These are phyloP conservation scores for Rotaria magnacalcarata DNA, from an alignment of 2,888 invertebrate genomes.

Conservation along the genomic window DNA sequence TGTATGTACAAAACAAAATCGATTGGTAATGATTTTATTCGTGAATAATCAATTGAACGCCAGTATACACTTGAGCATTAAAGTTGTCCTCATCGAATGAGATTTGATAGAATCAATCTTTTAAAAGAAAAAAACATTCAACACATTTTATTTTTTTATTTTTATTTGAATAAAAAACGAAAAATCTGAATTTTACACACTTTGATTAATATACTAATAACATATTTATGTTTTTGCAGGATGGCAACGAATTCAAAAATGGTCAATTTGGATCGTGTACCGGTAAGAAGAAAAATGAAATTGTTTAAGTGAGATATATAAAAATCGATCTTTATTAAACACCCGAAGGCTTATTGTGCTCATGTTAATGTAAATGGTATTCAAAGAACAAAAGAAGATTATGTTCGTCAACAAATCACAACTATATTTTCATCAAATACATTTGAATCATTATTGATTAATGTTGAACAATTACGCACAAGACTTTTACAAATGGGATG, in stretches of 20 bases:
- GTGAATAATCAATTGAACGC: no score
- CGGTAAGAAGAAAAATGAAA: not conserved
- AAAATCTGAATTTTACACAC: no score
- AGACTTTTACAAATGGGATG: constrained; percentile 79
- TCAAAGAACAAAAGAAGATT: constrained; percentile 79
- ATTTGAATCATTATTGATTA: constrained; percentile 68
- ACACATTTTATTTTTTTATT: no score
- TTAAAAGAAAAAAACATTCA: no score
- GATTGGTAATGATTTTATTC: no score
- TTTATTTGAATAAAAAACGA: no score
- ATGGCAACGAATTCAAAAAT: not conserved
- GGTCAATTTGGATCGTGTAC: not conserved
- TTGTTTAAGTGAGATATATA: not conserved
- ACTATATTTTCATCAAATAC: constrained; percentile 77
- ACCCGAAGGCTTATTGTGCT: constrained; percentile 71
- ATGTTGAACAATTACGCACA: constrained; percentile 64
- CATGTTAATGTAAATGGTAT: constrained; percentile 79
- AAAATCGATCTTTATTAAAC: not conserved
- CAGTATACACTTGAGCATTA: no score
- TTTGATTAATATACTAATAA: no score
- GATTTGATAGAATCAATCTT: no score
- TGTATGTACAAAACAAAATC: no score
- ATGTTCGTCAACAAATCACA: constrained; percentile 72
- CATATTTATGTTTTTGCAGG: not conserved
- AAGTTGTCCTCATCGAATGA: no score